Percentiles rank a stretch among this genome's conserved stretches.
Conservation (phyloP, 2,888 invertebrate genomes). For the Boloria selene region DNA sequence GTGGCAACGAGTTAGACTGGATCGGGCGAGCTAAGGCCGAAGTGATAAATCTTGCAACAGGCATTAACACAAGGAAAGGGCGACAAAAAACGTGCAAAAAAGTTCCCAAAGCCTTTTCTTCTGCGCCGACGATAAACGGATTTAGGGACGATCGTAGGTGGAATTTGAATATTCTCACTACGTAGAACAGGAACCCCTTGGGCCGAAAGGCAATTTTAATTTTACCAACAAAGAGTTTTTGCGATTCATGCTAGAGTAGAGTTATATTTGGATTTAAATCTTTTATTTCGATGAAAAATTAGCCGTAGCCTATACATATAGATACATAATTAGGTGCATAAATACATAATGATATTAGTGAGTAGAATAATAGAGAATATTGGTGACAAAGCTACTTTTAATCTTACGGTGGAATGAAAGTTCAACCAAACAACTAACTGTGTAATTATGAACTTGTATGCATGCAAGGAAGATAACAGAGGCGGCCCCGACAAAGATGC, state of each 20-base stretch:
- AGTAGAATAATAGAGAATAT: not conserved
- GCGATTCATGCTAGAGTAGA: slow-evolving; percentile 9
- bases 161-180: slow-evolving; percentile 36
- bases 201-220: slow-evolving; percentile 28
- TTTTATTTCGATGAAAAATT: no score
- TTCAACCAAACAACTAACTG: slow-evolving; percentile 21
- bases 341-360: no score
- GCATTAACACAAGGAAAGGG: slow-evolving; percentile 45
- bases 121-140: slow-evolving; percentile 42
- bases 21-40: slow-evolving; percentile 44
- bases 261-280: slow-evolving; percentile 1
- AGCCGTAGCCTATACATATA: no score
- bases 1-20: slow-evolving; percentile 48
- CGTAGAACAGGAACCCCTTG: slow-evolving; percentile 28
- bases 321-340: no score
- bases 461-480: slow-evolving; percentile 48
- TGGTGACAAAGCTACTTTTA: slow-evolving; percentile 8
- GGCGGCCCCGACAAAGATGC: slow-evolving; percentile 55
- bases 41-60: slow-evolving; percentile 49
- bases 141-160: slow-evolving; percentile 40
- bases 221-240: slow-evolving; percentile 18
- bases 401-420: slow-evolving; percentile 23
- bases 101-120: slow-evolving; percentile 40
- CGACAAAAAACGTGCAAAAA: slow-evolving; percentile 46
- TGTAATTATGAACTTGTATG: slow-evolving; percentile 39